phyloP scores from a whole-genome alignment of 2,888 invertebrate species.

The Cephus pygmeus region DNA sequence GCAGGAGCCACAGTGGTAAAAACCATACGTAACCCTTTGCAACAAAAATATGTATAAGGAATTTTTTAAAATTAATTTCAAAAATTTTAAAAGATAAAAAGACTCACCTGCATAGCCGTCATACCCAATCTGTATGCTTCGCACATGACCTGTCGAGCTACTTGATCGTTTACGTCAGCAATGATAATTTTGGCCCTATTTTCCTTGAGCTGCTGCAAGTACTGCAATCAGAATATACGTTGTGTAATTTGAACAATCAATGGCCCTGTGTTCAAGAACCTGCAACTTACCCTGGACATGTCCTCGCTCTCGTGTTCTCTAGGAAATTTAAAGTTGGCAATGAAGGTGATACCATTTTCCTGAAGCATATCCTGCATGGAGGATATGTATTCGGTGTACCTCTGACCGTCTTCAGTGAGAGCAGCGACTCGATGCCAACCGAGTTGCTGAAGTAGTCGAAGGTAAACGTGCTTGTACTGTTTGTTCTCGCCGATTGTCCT shows the following conservation, averaged over 20 bases:
- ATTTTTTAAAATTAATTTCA: background rate
- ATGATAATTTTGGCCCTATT: conserved; percentile 81
- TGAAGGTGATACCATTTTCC: conserved; percentile 73
- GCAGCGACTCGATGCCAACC: conserved; percentile 81
- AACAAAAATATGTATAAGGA: conserved; percentile 10
- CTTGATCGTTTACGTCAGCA: conserved; percentile 80
- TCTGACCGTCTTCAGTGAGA: conserved; percentile 82
- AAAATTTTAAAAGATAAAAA: background rate
- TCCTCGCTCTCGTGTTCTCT: conserved; percentile 69
- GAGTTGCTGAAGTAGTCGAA: conserved; percentile 70
- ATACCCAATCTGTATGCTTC: conserved; percentile 80
- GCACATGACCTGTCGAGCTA: conserved; percentile 83
- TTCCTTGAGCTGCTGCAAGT: conserved; percentile 74
- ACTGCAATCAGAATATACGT: conserved; percentile 63
- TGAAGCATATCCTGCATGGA: conserved; percentile 76
- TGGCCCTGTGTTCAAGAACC: background rate
- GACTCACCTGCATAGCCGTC: conserved; percentile 68
- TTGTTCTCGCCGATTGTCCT: conserved; percentile 83
- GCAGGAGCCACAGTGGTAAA: conserved; percentile 79
- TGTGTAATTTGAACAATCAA: background rate
- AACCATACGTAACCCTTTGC: conserved; percentile 86
- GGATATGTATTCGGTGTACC: conserved; percentile 81
- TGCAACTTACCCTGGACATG: conserved; percentile 70
- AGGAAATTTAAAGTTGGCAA: conserved; percentile 78
- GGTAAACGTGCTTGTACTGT: conserved; percentile 77